Percentiles rank a stretch among this genome's conserved stretches.
Conservation (phyloP, 1,140 invertebrate species). For the Hesperophylax magnus region DNA sequence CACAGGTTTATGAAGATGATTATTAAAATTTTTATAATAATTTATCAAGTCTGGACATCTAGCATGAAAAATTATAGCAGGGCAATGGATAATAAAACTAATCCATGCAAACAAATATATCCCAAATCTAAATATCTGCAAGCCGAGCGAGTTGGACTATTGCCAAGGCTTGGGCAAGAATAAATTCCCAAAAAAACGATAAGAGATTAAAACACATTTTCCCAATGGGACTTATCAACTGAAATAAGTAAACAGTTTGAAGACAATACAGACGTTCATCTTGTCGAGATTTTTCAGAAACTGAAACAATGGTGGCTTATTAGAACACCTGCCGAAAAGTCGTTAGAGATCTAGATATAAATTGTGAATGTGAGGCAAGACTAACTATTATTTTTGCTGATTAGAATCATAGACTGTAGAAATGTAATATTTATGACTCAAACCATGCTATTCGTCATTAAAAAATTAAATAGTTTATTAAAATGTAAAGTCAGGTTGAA, state of each 20-base stretch:
- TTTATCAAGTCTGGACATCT: constrained; percentile 1
- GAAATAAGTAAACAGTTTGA: not conserved
- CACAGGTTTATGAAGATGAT: not conserved
- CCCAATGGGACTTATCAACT: constrained; percentile 8
- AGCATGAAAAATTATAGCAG: too few species aligned
- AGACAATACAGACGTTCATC: constrained; percentile 6
- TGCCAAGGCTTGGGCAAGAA: constrained; percentile 2
- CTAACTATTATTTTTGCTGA: too few species aligned
- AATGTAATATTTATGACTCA: too few species aligned
- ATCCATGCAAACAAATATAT: constrained; percentile 5
- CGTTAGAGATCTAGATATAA: too few species aligned
- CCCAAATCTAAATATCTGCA: constrained; percentile 14
- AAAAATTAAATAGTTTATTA: too few species aligned
- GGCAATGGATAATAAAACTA: constrained; percentile 13
- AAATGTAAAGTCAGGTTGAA: too few species aligned
- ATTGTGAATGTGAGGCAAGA: too few species aligned
- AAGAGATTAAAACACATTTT: constrained; percentile 13
- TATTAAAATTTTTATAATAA: constrained; percentile 16
- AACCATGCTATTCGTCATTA: too few species aligned
- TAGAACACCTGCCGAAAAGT: constrained; percentile 12
- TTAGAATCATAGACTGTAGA: too few species aligned
- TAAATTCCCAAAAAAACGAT: constrained; percentile 20
- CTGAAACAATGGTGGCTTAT: constrained; percentile 21
- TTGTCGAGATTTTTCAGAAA: not conserved
- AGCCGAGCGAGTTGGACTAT: not conserved